phyloP scores from a whole-genome alignment of 1,140 invertebrate genomes.

The Phortica variegata region DNA sequence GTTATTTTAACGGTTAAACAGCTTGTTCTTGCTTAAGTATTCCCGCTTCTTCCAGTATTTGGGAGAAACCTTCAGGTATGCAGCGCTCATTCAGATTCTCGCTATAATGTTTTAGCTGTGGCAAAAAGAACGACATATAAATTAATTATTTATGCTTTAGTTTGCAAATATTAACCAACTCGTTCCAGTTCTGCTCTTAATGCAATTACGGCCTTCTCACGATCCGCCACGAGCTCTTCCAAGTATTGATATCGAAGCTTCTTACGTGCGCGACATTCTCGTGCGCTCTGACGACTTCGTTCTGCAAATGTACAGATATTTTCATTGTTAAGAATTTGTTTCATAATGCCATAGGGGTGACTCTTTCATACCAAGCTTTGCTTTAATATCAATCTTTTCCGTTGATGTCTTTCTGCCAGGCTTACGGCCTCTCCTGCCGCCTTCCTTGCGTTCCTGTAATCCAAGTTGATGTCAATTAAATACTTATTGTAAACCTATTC shows the following conservation, averaged over 20 bases:
- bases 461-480: no score
- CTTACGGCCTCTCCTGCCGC: conserved; percentile 83
- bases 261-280: conserved; percentile 95
- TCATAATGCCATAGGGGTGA: no score
- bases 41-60: conserved; percentile 71
- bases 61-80: conserved; percentile 74
- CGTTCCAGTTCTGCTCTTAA: conserved; percentile 88
- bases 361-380: conserved; percentile 84
- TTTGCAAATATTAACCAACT: conserved; percentile 62
- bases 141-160: conserved; percentile 4
- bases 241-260: conserved; percentile 96
- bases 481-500: no score
- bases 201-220: conserved; percentile 90
- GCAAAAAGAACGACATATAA: conserved; percentile 37
- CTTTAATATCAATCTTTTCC: conserved; percentile 91
- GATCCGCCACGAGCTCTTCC: conserved; percentile 89
- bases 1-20: no score
- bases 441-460: conserved; percentile 67
- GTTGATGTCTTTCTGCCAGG: conserved; percentile 78
- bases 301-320: conserved; percentile 62
- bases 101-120: conserved; percentile 79
- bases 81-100: conserved; percentile 76
- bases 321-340: background rate
- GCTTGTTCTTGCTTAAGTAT: conserved; percentile 64
- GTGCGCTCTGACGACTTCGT: conserved; percentile 92